Conservation (phyloP, 2,888 invertebrate species). For the Caenorhabditis sp. region DNA sequence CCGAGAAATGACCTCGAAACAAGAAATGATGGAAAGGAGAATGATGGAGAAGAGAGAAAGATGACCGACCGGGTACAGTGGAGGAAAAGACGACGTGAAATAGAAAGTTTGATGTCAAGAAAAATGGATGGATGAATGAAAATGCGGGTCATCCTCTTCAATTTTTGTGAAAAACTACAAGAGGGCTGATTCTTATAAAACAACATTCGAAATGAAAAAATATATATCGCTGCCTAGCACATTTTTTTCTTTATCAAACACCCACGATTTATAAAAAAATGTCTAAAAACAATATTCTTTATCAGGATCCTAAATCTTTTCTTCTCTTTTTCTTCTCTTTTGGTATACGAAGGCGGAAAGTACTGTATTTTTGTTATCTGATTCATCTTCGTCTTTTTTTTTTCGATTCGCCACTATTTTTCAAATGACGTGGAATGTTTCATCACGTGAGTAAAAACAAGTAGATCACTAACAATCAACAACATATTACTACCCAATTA, state of each 20-base stretch:
- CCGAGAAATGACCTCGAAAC: constrained; percentile 45
- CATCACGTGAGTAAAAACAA: not conserved
- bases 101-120: not conserved
- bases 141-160: not conserved
- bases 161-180: not conserved
- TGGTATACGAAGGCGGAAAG: not conserved
- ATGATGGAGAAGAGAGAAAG: not conserved
- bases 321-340: not conserved
- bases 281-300: not conserved
- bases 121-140: not conserved
- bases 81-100: not conserved
- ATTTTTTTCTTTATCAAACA: not conserved
- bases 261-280: not conserved
- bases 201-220: not conserved
- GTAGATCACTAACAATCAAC: not conserved
- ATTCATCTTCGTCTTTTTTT: not conserved
- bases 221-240: not conserved
- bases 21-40: constrained; percentile 3
- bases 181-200: not conserved
- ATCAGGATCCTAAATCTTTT: not conserved
- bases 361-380: constrained; percentile 1
- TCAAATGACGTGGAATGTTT: not conserved
- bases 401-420: not conserved
- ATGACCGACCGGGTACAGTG: not conserved
- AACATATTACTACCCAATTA: not conserved